These are phyloP conservation scores for Trichomycterus rosablanca DNA, from an alignment of 2,113 vertebrate genomes.

Conservation along the genomic window DNA sequence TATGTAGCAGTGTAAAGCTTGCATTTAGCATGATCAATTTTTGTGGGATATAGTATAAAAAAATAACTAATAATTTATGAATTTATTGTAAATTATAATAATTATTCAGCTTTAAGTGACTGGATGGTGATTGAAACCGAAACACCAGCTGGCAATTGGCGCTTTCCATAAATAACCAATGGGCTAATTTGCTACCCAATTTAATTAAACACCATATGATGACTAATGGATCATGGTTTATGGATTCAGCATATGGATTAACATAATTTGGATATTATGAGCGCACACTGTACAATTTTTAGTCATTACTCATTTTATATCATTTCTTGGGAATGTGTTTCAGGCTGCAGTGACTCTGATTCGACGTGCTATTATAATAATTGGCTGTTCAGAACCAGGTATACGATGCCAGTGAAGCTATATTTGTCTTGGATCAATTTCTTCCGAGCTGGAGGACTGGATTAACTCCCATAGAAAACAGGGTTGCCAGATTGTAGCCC, in stretches of 20 bases:
- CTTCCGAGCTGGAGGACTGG: no score
- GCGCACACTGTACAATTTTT: background rate
- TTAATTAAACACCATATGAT: background rate
- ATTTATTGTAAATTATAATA: background rate
- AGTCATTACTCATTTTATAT: constrained; percentile 3
- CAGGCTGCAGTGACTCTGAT: background rate
- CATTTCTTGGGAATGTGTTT: no score
- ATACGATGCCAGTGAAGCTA: no score
- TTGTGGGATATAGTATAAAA: no score
- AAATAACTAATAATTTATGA: no score
- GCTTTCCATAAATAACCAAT: constrained; percentile 36
- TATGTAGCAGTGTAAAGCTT: no score
- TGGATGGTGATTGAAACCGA: constrained; percentile 16
- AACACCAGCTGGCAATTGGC: constrained; percentile 24
- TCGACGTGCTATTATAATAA: background rate
- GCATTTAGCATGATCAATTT: no score
- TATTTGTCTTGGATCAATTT: no score
- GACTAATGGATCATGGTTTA: background rate
- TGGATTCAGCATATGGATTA: background rate
- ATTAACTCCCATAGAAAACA: no score
- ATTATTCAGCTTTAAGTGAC: background rate
- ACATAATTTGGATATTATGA: no score
- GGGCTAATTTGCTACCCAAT: constrained; percentile 17
- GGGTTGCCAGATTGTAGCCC: no score
- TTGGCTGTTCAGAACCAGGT: background rate